Conservation (phyloP, 2,113 vertebrate species). For the Cinclus cinclus region DNA sequence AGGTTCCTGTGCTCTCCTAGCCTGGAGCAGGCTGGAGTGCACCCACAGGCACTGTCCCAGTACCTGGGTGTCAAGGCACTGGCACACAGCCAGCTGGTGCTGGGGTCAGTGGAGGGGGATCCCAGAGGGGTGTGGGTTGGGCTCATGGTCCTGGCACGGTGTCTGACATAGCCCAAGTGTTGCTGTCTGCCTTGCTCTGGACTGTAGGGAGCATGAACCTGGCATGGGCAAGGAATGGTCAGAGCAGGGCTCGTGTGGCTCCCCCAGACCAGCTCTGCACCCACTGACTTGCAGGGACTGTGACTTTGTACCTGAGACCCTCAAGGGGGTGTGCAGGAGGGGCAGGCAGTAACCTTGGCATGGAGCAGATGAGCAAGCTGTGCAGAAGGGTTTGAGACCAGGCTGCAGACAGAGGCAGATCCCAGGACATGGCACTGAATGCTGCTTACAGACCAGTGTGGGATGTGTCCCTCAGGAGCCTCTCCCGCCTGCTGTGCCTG, state of each 20-base stretch:
- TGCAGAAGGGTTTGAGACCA: neutral
- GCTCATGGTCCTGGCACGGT: neutral
- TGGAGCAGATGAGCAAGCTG: neutral
- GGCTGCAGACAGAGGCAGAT: neutral
- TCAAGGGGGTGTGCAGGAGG: neutral
- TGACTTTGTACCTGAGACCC: neutral
- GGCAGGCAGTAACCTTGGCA: rapidly evolving
- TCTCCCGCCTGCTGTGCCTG: neutral
- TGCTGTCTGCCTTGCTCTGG: neutral
- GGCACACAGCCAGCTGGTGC: neutral
- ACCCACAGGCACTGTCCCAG: neutral
- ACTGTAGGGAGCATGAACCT: neutral
- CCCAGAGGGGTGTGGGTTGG: neutral
- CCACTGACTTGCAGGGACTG: neutral
- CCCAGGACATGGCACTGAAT: neutral
- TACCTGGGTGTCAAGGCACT: neutral
- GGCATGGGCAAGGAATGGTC: neutral
- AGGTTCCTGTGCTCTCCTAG: neutral
- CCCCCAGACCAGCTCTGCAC: neutral
- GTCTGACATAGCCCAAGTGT: neutral
- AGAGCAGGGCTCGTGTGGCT: neutral
- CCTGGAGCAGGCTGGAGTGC: neutral
- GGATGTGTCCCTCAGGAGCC: neutral
- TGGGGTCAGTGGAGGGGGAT: neutral
- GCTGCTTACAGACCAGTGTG: neutral